Evolutionary conservation across 2,113 vertebrate genomes (phyloP).

Genomic region (Raja brachyura): DNA sequence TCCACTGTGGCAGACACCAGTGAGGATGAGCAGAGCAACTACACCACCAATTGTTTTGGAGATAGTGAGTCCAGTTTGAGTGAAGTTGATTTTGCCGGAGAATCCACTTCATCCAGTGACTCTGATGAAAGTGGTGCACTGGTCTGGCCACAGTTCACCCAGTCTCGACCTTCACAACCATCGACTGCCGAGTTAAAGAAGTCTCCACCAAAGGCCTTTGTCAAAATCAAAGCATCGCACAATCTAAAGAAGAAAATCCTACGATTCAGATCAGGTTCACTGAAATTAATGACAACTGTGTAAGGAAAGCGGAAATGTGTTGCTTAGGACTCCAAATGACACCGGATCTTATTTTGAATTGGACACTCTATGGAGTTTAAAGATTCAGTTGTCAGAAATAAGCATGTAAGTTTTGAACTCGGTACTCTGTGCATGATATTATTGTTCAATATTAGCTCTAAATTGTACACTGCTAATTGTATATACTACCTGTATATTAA

Average conservation of each 20-base stretch:
- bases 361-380: not conserved
- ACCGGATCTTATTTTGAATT: not conserved
- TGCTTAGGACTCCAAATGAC: not conserved
- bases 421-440: constrained; percentile 32
- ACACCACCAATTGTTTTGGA: constrained; percentile 86
- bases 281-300: constrained; percentile 94
- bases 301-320: constrained; percentile 50
- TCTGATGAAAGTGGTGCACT: constrained; percentile 76
- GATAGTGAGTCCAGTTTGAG: constrained; percentile 85
- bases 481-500: constrained; percentile 35
- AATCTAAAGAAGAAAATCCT: constrained; percentile 95
- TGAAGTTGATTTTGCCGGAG: constrained; percentile 69
- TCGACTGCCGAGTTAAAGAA: constrained; percentile 56
- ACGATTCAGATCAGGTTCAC: constrained; percentile 79
- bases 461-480: constrained; percentile 33
- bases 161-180: constrained; percentile 57
- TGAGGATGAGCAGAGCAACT: constrained; percentile 81
- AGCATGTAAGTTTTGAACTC: constrained; percentile 34
- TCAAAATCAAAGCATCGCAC: constrained; percentile 92
- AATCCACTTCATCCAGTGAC: constrained; percentile 71
- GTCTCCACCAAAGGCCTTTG: constrained; percentile 67
- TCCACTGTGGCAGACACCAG: constrained; percentile 87
- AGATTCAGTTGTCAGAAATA: not conserved
- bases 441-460: constrained; percentile 30
- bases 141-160: constrained; percentile 76